Base-by-base conservation (phyloP, 1,140 invertebrate genomes). In the Drosophila simulans region DNA sequence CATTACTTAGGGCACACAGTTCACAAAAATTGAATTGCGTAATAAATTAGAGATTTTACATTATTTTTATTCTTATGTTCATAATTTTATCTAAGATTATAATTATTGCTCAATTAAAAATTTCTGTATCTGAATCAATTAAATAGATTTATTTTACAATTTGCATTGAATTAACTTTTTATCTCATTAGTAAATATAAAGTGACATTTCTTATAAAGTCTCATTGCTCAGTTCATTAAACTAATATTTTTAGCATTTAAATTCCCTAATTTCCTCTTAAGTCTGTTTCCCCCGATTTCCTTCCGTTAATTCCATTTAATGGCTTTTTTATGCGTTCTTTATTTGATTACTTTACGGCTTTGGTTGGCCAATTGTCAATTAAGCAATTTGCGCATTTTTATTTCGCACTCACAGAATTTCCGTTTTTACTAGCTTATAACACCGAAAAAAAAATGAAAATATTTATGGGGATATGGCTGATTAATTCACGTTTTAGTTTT, bases 401-500 rank as follows among this genome's bases (percentile, higher is more conserved):
- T 25, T 71, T 71, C 34, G 59, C 69, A 71, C 51, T 46, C 66
- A 70, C 62, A 40, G 27, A 40, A 15, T 20, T 64, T 8, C 15
- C n/a, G 49, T 17, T 64, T 62, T 10, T 35, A 13, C 35, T 31
- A 5, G 27, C 5, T 43, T 15, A 34, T n/a, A 13, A 17, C 69
- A 73, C 42, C 43, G 39, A 74, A 73, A 71, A 74, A 57, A 73
- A 75, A 72, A 39, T 12, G n/a, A 4, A 27, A 39, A 11, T 25
- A 40, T 31, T 22, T 13, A 2, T 31, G 11, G 17, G 51, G 43
- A 51, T 51, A 51, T 68, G 51, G 51, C 25, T 31, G 15, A 17
- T 46, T 35, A 39, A 56, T 56, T 39, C 20, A 31, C 11, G 8
- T 31, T 13, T 17, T 40, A 40, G 31, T 60, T 52, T 35, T 17